A percentile compares a stretch with the other conserved stretches of the same genome.
Evolutionary conservation across 2,797 vertebrate species (phyloP).

Genomic region (Gymnothorax javanicus): DNA sequence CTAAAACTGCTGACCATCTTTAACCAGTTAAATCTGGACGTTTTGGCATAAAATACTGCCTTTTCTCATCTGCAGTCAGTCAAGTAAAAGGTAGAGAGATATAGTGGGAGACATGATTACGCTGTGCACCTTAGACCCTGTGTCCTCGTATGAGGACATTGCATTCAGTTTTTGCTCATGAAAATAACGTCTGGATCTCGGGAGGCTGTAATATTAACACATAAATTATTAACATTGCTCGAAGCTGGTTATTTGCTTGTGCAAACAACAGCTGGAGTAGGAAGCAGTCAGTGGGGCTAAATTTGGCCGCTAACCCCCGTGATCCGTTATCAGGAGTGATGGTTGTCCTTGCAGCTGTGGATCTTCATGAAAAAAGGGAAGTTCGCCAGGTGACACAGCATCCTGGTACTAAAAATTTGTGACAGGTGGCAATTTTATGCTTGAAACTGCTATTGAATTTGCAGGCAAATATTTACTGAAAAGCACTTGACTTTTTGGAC

Average conservation of each 20-base stretch:
- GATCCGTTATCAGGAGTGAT: background rate
- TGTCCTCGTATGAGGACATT: no score
- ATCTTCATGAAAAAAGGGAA: constrained; percentile 15
- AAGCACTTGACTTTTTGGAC: background rate
- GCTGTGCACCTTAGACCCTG: no score
- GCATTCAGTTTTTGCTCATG: no score
- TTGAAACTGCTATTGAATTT: no score
- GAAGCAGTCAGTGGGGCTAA: background rate
- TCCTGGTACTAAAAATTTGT: background rate
- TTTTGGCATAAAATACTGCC: no score
- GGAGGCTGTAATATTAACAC: no score
- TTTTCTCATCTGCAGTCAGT: no score
- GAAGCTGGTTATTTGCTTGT: background rate
- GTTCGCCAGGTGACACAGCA: constrained; percentile 18
- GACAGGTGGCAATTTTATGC: background rate
- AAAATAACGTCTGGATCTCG: no score
- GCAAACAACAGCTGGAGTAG: background rate
- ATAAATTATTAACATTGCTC: constrained; percentile 20
- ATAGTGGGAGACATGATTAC: background rate
- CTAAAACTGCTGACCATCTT: no score
- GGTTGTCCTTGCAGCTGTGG: background rate
- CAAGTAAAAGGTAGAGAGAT: constrained; percentile 3
- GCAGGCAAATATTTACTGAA: background rate
- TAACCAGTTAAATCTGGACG: no score
- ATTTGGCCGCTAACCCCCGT: background rate